Conservation (phyloP, 2,113 vertebrate genomes). For the Corythornis cristatus region DNA sequence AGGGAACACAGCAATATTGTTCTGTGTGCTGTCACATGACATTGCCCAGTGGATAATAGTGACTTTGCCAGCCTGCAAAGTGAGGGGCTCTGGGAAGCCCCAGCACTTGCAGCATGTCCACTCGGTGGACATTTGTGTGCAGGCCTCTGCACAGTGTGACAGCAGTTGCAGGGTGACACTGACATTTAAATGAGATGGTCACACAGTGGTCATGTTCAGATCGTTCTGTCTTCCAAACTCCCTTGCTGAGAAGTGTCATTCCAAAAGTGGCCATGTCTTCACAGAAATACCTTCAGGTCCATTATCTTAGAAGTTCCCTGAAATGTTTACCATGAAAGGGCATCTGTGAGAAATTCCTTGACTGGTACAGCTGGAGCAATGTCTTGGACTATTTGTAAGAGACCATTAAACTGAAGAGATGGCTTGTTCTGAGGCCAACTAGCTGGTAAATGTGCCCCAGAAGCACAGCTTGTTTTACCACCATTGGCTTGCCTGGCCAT, state of each 20-base stretch:
- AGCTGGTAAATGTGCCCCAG: not conserved
- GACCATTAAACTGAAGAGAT: not conserved
- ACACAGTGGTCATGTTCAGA: fast-evolving
- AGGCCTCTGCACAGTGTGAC: fast-evolving
- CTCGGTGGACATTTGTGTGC: fast-evolving
- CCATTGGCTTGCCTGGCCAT: not conserved
- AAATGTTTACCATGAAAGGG: not conserved
- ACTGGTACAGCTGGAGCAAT: not conserved
- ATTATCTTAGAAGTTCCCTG: not conserved
- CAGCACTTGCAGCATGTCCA: fast-evolving
- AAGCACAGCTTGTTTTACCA: not conserved
- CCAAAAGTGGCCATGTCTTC: not conserved
- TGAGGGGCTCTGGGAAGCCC: not conserved
- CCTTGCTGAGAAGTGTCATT: not conserved
- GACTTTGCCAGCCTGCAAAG: fast-evolving
- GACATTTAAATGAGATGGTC: fast-evolving
- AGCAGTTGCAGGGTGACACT: not conserved
- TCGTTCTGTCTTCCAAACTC: fast-evolving
- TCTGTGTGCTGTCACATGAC: not conserved
- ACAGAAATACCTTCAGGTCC: not conserved
- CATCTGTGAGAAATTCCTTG: not conserved
- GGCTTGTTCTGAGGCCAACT: not conserved
- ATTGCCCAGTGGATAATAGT: fast-evolving
- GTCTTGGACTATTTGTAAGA: not conserved
- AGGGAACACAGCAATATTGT: not conserved